Conservation (phyloP, 2,888 invertebrate species). For the Pollenia labialis region DNA sequence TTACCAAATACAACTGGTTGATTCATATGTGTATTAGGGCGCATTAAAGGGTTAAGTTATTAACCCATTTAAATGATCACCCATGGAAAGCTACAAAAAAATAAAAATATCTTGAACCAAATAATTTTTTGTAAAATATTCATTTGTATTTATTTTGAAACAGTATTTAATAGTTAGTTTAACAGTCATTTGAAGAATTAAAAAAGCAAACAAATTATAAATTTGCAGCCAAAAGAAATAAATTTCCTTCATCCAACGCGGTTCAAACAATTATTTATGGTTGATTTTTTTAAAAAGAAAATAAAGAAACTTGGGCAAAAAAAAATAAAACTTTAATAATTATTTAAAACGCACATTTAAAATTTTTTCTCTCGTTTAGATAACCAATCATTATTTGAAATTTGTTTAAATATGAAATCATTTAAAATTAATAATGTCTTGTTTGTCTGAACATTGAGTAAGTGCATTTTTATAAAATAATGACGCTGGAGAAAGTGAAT, state of each 20-base stretch:
- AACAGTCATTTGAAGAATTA: conserved; percentile 44
- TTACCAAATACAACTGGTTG: too few relatives aligned
- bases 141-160: conserved; percentile 24
- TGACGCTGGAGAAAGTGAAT: conserved; percentile 63
- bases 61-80: too few relatives aligned
- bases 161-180: conserved; percentile 25
- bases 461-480: conserved; percentile 24
- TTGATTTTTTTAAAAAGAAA: too few relatives aligned
- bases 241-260: conserved; percentile 3
- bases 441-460: conserved; percentile 12
- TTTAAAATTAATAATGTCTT: conserved; percentile 11
- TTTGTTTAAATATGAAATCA: background rate
- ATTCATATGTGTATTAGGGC: too few relatives aligned
- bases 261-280: background rate
- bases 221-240: background rate
- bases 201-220: background rate
- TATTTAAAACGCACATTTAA: background rate
- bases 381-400: conserved; percentile 14
- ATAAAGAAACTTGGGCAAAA: too few relatives aligned
- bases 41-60: too few relatives aligned
- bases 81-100: too few relatives aligned
- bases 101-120: too few relatives aligned
- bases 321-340: background rate
- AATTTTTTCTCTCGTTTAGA: conserved; percentile 7
- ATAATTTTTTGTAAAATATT: background rate